A percentile compares a stretch with the other conserved stretches of the same genome.
Evolutionary conservation across 2,888 invertebrate species (phyloP).

Genomic region (Pristionchus japonicus): DNA sequence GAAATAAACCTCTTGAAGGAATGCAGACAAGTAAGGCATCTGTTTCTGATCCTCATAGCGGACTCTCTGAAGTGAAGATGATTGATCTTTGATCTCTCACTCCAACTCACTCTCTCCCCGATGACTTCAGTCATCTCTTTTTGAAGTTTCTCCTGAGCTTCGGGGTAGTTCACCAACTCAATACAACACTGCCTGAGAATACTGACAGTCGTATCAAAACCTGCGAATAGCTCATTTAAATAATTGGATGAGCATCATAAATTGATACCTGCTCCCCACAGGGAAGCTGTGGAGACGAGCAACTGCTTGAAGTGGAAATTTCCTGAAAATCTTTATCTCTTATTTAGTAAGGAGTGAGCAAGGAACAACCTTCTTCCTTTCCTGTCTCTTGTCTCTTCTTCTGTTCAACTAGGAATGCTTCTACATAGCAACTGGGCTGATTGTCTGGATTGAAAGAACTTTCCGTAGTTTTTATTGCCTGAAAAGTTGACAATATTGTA

Average conservation of each 20-base stretch:
- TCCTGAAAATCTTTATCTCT: not conserved
- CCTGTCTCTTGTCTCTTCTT: constrained; percentile 16
- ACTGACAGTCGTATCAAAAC: constrained; percentile 24
- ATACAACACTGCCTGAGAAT: not conserved
- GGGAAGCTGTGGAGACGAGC: not conserved
- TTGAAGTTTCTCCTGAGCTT: not conserved
- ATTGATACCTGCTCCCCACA: not conserved
- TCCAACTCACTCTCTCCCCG: not conserved
- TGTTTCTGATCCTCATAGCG: constrained; percentile 16
- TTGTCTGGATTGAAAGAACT: not conserved
- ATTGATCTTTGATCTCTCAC: not conserved
- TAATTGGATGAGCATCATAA: too few relatives aligned
- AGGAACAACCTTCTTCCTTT: not conserved
- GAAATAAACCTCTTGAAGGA: constrained; percentile 26
- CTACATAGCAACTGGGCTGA: constrained; percentile 19
- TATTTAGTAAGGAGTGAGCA: not conserved
- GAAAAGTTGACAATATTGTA: not conserved
- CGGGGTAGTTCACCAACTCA: not conserved
- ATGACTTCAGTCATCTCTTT: not conserved
- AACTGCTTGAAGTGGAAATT: not conserved
- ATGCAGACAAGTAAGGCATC: constrained; percentile 10
- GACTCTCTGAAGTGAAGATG: not conserved
- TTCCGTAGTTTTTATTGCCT: not conserved
- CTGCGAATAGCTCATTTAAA: not conserved
- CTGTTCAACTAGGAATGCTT: not conserved